Evolutionary conservation across 2,797 vertebrate genomes (phyloP).

Genomic region (Lacerta bilineata): DNA sequence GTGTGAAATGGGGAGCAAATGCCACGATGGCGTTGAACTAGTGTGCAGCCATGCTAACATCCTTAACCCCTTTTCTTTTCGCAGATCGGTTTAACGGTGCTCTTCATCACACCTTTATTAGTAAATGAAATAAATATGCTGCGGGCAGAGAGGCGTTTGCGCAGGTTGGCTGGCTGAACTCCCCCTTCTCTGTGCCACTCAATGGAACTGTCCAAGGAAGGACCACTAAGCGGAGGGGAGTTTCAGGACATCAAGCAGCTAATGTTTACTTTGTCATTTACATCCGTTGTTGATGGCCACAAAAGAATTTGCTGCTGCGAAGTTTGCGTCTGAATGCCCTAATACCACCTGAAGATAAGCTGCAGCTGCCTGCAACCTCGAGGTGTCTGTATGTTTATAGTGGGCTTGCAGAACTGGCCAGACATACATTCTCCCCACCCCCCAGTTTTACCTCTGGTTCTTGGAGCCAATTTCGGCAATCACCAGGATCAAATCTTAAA

Average conservation of each 20-base stretch:
- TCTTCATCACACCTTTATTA: constrained; percentile 91
- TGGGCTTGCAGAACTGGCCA: background rate
- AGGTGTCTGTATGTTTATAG: background rate
- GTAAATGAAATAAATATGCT: constrained; percentile 83
- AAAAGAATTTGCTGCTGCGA: background rate
- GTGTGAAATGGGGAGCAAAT: rapidly evolving
- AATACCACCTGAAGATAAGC: background rate
- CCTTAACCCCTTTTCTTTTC: constrained; percentile 52
- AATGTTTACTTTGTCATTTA: background rate
- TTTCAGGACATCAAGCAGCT: constrained; percentile 8
- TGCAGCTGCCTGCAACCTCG: background rate
- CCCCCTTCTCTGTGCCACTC: background rate
- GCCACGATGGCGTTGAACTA: background rate
- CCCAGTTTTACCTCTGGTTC: background rate
- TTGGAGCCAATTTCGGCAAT: background rate
- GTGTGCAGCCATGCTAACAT: constrained; percentile 22
- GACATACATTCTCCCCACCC: background rate
- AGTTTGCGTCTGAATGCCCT: background rate
- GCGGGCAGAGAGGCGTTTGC: constrained; percentile 79
- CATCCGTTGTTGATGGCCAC: constrained; percentile 6
- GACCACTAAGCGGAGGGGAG: constrained; percentile 30
- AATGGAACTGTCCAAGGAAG: background rate
- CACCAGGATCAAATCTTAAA: background rate
- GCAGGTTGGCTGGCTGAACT: constrained; percentile 69
- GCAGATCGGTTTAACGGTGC: constrained; percentile 90